Evolutionary conservation across 2,797 vertebrate species (phyloP).

Genomic region (Salarias fasciatus): DNA sequence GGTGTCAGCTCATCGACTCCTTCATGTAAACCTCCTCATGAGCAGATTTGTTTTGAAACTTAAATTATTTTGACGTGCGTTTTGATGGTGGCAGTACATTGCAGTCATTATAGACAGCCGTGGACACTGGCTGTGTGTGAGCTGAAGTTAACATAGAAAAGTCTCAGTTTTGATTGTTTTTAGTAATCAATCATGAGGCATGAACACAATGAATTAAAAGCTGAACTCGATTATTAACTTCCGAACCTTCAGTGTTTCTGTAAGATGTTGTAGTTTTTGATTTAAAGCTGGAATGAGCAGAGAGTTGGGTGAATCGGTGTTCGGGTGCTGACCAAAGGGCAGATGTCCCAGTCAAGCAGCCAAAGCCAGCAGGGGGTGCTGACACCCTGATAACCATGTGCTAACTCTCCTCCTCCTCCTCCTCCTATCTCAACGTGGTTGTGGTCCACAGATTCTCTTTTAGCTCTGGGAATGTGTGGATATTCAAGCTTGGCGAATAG

Average conservation of each 20-base stretch:
- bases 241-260: too few species aligned
- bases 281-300: not conserved
- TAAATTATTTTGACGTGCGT: too few species aligned
- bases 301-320: constrained; percentile 11
- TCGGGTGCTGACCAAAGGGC: constrained; percentile 54
- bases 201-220: too few species aligned
- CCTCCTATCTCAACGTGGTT: constrained; percentile 30
- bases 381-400: constrained; percentile 85
- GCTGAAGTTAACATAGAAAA: too few species aligned
- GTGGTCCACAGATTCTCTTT: constrained; percentile 40
- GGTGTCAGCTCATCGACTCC: not conserved
- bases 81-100: too few species aligned
- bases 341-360: constrained; percentile 59
- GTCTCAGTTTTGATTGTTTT: too few species aligned
- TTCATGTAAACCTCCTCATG: not conserved
- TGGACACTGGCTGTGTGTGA: too few species aligned
- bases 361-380: constrained; percentile 96
- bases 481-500: constrained; percentile 17
- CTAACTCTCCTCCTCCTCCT: constrained; percentile 37
- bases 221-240: too few species aligned
- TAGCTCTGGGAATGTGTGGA: constrained; percentile 36
- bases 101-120: too few species aligned
- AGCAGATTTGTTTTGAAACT: not conserved
- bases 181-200: too few species aligned
- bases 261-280: not conserved